Percentiles rank a stretch among this genome's conserved stretches.
Conservation (phyloP, 2,888 invertebrate species). For the Crocallis elinguaria region DNA sequence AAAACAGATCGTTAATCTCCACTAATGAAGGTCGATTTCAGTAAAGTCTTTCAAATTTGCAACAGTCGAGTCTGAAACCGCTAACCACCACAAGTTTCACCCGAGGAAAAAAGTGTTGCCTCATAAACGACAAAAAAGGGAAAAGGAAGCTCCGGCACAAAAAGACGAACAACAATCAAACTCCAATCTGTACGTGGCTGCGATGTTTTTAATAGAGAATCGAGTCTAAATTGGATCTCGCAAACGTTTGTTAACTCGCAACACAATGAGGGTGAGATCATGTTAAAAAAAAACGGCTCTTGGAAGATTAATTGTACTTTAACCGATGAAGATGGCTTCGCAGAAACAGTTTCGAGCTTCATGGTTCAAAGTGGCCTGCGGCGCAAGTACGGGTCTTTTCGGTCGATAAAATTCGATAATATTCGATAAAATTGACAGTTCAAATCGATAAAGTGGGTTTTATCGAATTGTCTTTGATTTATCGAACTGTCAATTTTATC, state of each 20-base stretch:
- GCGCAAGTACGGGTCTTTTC: too few relatives aligned
- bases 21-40: conserved; percentile 55
- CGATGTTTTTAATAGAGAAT: conserved; percentile 21
- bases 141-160: conserved; percentile 35
- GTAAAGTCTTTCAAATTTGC: conserved; percentile 42
- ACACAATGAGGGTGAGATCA: conserved; percentile 28
- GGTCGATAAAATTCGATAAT: too few relatives aligned
- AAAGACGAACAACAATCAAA: conserved; percentile 39
- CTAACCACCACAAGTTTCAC: conserved; percentile 45
- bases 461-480: too few relatives aligned
- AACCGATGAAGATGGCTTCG: not conserved
- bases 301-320: not conserved
- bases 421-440: too few relatives aligned
- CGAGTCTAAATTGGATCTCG: conserved; percentile 15
- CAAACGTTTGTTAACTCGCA: conserved; percentile 13
- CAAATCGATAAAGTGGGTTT: too few relatives aligned
- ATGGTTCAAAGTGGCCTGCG: not conserved
- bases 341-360: not conserved
- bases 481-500: too few relatives aligned
- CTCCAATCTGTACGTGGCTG: conserved; percentile 34
- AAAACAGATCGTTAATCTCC: conserved; percentile 48
- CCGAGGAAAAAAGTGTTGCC: conserved; percentile 45
- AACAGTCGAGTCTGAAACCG: conserved; percentile 37
- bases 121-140: conserved; percentile 33
- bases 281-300: conserved; percentile 2